Percentiles rank a stretch among this genome's conserved stretches.
These are phyloP conservation scores for Oreocharis arfaki DNA, from an alignment of 2,113 vertebrate genomes.

Conservation along the genomic window DNA sequence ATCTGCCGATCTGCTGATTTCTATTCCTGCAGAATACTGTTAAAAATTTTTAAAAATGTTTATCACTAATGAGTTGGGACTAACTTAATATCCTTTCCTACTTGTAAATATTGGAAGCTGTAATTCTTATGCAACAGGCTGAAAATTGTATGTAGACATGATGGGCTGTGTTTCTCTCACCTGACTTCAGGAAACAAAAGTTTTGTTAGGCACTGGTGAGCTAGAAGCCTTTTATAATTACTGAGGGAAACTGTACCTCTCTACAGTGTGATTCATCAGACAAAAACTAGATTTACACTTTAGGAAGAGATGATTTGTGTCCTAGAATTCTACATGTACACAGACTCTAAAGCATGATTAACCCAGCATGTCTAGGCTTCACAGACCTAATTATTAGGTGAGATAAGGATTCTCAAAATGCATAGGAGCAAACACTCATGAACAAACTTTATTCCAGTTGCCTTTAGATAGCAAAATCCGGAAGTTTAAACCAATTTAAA, in stretches of 20 bases:
- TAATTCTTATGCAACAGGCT: not conserved
- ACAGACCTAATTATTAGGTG: not conserved
- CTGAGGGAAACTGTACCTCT: not conserved
- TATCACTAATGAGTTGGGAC: not conserved
- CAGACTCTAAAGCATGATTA: not conserved
- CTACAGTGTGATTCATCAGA: not conserved
- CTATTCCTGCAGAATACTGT: not conserved
- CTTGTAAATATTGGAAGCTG: not conserved
- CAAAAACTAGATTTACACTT: not conserved
- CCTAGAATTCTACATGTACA: not conserved
- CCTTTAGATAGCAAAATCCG: not conserved
- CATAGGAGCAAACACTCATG: not conserved
- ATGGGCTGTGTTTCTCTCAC: not conserved
- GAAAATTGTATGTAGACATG: not conserved
- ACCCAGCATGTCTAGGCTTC: not conserved
- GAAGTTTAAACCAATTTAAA: not conserved
- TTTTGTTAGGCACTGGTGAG: not conserved
- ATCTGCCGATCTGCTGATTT: not conserved
- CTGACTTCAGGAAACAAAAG: not conserved
- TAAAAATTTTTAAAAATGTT: not conserved
- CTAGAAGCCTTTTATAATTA: not conserved
- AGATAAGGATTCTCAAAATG: not conserved
- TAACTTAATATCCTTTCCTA: not conserved
- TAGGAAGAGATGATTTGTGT: not conserved
- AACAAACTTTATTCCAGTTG: not conserved